Evolutionary conservation across 2,113 vertebrate species (phyloP).

Genomic region (Columbina picui): DNA sequence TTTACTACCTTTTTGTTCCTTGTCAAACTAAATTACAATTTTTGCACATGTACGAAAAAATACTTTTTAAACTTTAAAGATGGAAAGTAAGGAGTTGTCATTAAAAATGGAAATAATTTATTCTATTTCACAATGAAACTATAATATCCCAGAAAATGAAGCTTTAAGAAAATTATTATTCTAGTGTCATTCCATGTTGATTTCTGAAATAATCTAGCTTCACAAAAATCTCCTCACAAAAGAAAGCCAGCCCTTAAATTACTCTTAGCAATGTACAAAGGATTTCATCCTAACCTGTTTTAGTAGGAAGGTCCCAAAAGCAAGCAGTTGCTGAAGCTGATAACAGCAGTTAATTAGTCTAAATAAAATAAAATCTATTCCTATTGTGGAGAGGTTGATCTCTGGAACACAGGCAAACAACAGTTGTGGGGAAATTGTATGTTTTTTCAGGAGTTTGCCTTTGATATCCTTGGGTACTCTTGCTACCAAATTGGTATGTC

Average conservation of each 20-base stretch:
- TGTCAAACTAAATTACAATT: background rate
- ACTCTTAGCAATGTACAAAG: background rate
- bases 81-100: background rate
- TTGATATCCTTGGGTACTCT: background rate
- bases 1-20: background rate
- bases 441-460: background rate
- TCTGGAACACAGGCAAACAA: background rate
- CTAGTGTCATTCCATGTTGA: background rate
- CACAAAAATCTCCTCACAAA: background rate
- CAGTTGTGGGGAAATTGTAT: fast-evolving
- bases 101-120: background rate
- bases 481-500: background rate
- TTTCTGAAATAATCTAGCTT: background rate
- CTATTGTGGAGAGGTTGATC: background rate
- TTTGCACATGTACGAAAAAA: background rate
- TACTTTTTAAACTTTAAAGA: background rate
- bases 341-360: background rate
- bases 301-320: slow-evolving; percentile 21
- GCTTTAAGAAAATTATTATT: background rate
- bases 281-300: background rate
- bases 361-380: background rate
- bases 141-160: background rate
- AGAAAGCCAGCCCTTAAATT: background rate
- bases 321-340: background rate
- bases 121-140: background rate